Evolutionary conservation across 2,113 vertebrate species (phyloP).

Genomic region (Holacanthus passer): DNA sequence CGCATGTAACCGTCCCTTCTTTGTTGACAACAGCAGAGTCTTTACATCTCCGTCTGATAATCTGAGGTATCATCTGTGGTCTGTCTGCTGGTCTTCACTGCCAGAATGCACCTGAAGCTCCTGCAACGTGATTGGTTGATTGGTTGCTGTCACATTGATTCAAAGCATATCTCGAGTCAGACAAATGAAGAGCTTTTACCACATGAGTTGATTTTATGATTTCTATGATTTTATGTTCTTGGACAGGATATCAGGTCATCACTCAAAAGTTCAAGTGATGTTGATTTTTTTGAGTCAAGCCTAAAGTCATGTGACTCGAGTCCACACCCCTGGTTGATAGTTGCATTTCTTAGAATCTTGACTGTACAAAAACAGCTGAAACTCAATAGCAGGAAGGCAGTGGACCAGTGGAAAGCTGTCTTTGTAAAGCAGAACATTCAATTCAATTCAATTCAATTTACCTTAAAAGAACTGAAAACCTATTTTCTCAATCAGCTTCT

Average conservation of each 20-base stretch:
- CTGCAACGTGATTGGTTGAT: neutral
- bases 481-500: neutral
- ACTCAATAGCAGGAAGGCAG: neutral
- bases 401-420: no score
- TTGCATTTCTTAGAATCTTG: neutral
- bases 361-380: neutral
- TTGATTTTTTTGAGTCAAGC: no score
- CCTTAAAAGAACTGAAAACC: neutral
- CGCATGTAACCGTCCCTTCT: neutral
- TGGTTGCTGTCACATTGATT: neutral
- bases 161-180: neutral
- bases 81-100: constrained; percentile 1
- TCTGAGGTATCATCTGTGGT: constrained; percentile 16
- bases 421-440: no score
- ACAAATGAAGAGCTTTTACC: neutral
- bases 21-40: neutral
- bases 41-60: constrained; percentile 13
- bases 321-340: neutral
- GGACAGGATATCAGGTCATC: neutral
- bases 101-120: neutral
- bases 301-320: neutral
- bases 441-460: no score
- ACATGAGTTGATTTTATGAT: neutral
- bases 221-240: neutral
- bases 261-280: neutral